Conservation (phyloP, 1,140 invertebrate genomes). For the Ceratoteleas bidentatus region DNA sequence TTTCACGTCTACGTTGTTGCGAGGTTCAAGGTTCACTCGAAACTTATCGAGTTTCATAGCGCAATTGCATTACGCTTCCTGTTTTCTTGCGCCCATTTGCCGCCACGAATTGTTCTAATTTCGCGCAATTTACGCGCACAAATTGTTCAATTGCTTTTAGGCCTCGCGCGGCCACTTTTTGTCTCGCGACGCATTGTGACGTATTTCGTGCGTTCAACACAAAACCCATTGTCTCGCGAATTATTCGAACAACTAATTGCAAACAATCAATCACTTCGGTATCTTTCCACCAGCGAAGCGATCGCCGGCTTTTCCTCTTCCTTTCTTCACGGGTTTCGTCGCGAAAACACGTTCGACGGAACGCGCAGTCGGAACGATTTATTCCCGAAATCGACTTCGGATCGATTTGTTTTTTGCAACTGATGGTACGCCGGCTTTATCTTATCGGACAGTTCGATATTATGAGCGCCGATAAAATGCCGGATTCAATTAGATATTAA, state of each 20-base stretch:
- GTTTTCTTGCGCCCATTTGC: conserved; percentile 38
- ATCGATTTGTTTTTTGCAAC: conserved; percentile 16
- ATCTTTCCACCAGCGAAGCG: too few species aligned
- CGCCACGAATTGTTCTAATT: conserved; percentile 39
- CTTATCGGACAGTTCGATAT: conserved; percentile 40
- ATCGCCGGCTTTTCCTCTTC: too few species aligned
- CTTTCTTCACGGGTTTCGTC: too few species aligned
- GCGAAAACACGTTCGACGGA: too few species aligned
- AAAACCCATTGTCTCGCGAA: too few species aligned
- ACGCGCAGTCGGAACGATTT: too few species aligned
- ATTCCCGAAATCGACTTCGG: conserved; percentile 11
- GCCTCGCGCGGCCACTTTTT: too few species aligned
- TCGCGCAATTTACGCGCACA: conserved; percentile 33
- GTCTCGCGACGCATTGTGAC: too few species aligned
- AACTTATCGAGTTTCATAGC: conserved; percentile 49
- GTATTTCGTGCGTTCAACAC: too few species aligned
- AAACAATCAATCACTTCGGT: too few species aligned
- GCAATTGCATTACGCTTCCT: conserved; percentile 51
- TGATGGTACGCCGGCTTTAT: conserved; percentile 28
- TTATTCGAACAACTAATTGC: too few species aligned
- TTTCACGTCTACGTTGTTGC: too few species aligned
- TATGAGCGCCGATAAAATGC: conserved; percentile 44
- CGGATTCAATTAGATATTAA: conserved; percentile 55
- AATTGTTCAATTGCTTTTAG: conserved; percentile 27
- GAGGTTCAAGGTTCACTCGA: conserved; percentile 57